Base-by-base conservation (phyloP, 2,113 vertebrate species). In the Hippocampus comes region DNA sequence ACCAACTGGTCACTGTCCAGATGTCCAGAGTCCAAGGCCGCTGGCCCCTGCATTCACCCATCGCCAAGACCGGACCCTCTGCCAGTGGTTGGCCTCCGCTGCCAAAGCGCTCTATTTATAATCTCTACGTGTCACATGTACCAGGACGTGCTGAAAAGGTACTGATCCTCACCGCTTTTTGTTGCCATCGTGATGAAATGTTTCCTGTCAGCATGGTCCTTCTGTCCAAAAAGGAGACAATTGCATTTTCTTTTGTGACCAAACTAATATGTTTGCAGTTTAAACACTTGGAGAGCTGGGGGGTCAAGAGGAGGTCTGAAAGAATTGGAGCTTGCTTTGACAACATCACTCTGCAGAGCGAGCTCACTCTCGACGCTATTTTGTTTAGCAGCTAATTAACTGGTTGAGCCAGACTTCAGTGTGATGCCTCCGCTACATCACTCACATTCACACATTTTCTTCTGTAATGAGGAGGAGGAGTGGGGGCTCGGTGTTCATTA, bases 321-420 rank as follows among this genome's bases (percentile, higher is more conserved):
- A 75, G 70, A 73, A 64, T 86, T 55, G 71, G 60, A 48, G 73
- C 70, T 30, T 71, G 71, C 49, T 63, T 34, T 69, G 80, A 78
- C 74, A 66, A 63, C 72, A 73, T 70, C 79, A 76, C 57, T 77
- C 81, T 72, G 70, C 82, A 76, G 78, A 80, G 78, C 74, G 70
- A 80, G n/a, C 49, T 70, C 49, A 8, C 59, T 34, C 17, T 73
- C 56, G 57, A 75, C 70, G 73, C 67, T 78, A 48, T 78, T 86
- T 82, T 80, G 84, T 83, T 83, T 71, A 73, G 68, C 80, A 78
- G 81, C 56, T 84, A 83, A 83, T 71, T 85, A 80, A 69, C 43
- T 83, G 79, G 53, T 11, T 48, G 68, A 42, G 65, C 43, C 61
- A 71, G 69, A 53, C 74, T 74, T 78, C 42, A 72, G 77, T 68